phyloP scores from a whole-genome alignment of 2,113 vertebrate genomes.

The Microcebus jonahi region DNA sequence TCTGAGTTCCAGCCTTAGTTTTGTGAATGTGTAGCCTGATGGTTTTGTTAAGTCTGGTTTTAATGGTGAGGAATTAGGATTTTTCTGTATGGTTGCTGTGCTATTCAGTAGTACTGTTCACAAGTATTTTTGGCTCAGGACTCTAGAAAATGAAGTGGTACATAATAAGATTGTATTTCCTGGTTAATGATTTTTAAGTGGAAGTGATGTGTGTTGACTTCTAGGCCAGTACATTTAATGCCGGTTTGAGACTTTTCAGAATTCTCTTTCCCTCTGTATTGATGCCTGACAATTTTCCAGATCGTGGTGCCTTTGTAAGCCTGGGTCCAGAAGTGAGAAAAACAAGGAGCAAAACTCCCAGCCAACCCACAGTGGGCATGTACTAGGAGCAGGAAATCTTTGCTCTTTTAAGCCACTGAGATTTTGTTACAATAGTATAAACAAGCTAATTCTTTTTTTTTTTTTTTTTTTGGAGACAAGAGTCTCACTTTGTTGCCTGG shows the following conservation, averaged over 20 bases:
- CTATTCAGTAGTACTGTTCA: background rate
- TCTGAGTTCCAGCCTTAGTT: background rate
- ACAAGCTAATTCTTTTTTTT: too few species aligned
- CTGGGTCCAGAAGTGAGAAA: background rate
- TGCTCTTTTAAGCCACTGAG: background rate
- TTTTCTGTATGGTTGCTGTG: background rate
- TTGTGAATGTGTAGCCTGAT: background rate
- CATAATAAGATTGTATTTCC: background rate
- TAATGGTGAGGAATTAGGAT: background rate
- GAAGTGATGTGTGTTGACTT: background rate
- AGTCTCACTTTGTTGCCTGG: too few species aligned
- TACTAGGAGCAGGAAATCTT: background rate
- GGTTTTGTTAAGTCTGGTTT: background rate
- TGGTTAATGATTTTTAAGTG: background rate
- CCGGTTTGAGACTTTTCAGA: background rate
- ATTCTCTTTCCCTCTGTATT: background rate
- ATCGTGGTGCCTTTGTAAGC: background rate
- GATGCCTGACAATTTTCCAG: background rate
- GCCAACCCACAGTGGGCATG: too few species aligned
- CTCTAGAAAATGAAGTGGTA: background rate
- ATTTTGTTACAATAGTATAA: background rate
- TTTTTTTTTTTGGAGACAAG: too few species aligned
- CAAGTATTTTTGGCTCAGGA: background rate
- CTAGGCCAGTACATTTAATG: background rate
- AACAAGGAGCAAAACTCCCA: background rate